Evolutionary conservation across 2,797 vertebrate species (phyloP), one percentile per base, ranked within the genome.

Genomic region (Ctenopoma kingsleyae): DNA sequence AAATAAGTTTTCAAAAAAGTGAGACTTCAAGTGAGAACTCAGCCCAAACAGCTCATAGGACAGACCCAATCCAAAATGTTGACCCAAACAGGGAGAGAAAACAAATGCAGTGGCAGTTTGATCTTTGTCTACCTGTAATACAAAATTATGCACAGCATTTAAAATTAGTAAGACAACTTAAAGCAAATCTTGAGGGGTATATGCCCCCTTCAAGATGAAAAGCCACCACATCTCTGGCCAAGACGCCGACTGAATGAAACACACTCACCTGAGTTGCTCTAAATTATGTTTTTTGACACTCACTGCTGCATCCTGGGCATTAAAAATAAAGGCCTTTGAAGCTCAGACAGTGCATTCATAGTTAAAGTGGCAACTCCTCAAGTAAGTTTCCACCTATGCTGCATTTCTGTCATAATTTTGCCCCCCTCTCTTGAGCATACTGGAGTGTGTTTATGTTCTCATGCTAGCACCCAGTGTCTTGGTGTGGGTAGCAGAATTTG

Each of bases 401-500:
- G 86, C 91, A 79, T 83, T 87, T 89, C 81, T 86, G 83, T 84
- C 84, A 80, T 74, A 68, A 59, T 69, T 87, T 62, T 77, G 76
- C 76, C 75, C 20, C 66, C 41, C 67, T 71, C 15, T 73, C 80
- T 76, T 36, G 8, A 64, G 60, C 62, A 52, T 53, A 67, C 70
- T 47, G 64, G n/a, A 56, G 67, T 16, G 23, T 84, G 72, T 83
- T 90, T 88, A 89, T 80, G 67, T 86, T 91, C 84, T 78, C 78
- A 72, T 82, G 68, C 83, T 78, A 53, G 83, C 86, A 82, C 77
- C 80, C 75, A 73, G 63, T 73, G 87, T 89, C 77, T 85, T 66
- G 76, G 85, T 89, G 80, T 51, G 75, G 65, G 71, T 61, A 48
- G 89, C 89, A 89, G 78, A 92, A 92, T 88, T 87, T 81, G 83